Base-by-base conservation (phyloP, 2,113 vertebrate species). In the Phyllopteryx taeniolatus region DNA sequence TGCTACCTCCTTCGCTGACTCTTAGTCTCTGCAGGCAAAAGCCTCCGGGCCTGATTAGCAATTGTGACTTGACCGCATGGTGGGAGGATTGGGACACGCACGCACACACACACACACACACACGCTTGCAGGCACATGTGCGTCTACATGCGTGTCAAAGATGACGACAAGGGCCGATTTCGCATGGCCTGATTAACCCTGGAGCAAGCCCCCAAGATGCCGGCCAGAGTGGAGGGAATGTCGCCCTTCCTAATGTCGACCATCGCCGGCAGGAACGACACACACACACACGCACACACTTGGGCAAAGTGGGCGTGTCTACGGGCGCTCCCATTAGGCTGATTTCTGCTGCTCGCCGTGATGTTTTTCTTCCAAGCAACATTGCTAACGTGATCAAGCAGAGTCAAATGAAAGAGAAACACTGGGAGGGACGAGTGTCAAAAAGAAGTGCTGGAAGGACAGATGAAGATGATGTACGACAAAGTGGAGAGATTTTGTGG, bases 11-110 rank as follows among this genome's bases (percentile, higher is more conserved):
- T 75, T 70, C 35, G 39, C 56, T 61, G 15, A 27, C 56, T 31
- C 75, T 72, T 71, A 77, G 76, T 79, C 80, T 87, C 88, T 81
- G 68, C 79, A 81, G 90, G 90, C 85, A 62, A 49, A 83, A 72
- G 78, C 87, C 85, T n/a, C 62, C 68, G 78, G 89, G 85, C 85
- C 81, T 89, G 89, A 91, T 90, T 91, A 90, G 84, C 75, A 88
- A 91, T 86, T 88, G 87, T 84, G 89, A 87, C 88, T 87, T 91
- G 88, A 89, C 86, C 87, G 74, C 75, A 78, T 87, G 88, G 84
- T 87, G 85, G 83, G 88, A 87, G 85, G 80, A 85, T 71, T 88
- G 83, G 83, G 82, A 89, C 77, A 39, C 31, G 77, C 65, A 82
- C 73, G 75, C 67, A 72, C 46, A 61, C 76, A 79, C 79, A 70